Evolutionary conservation across 2,113 vertebrate genomes (phyloP), one percentile per base, ranked within the genome.

Genomic region (Galeopterus variegatus): DNA sequence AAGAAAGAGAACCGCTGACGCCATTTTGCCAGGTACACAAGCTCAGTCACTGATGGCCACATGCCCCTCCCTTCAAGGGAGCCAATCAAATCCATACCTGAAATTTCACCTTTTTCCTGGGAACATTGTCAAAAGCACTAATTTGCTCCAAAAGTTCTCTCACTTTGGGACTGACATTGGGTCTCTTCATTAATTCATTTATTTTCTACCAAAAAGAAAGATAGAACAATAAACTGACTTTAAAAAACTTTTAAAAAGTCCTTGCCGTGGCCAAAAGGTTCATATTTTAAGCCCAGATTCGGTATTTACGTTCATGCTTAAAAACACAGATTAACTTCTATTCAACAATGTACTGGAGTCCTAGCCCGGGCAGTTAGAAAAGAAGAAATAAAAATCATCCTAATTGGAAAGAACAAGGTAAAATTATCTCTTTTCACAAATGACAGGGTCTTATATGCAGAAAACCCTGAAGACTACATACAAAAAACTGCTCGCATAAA

Each of bases 91-190:
- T 82, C 94, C 98, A 18, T 96, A 99, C 99, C 99, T 99, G 99
- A 98, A 99, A 99, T 97, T 99, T 99, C 0, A 97, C 98, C 98
- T 99, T 99, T 98, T 99, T 99, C 93, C 99, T 99, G 82, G 99
- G 99, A 95, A 99, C 98, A 3, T 99, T 99, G 86, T 99, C 99
- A 95, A 99, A 99, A 0, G 89, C 67, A 93, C 98, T 98, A 73
- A 99, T 99, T 98, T 99, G 99, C 60, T 98, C 97, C 79, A 99
- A 98, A 33, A 99, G 97, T 21, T 99, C 98, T 95, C 97, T 98
- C 72, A 99, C 98, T 97, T 99, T 99, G 50, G 98, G 96, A 97
- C 94, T 99, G 84, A 99, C 97, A 11, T 98, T 99, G 15, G 99
- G 99, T 96, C 99, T 99, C 96, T 99, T 99, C 96, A 99, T 99